Percentiles rank a stretch among this genome's conserved stretches.
phyloP scores from a whole-genome alignment of 2,113 vertebrate species.

The Mesitornis unicolor region DNA sequence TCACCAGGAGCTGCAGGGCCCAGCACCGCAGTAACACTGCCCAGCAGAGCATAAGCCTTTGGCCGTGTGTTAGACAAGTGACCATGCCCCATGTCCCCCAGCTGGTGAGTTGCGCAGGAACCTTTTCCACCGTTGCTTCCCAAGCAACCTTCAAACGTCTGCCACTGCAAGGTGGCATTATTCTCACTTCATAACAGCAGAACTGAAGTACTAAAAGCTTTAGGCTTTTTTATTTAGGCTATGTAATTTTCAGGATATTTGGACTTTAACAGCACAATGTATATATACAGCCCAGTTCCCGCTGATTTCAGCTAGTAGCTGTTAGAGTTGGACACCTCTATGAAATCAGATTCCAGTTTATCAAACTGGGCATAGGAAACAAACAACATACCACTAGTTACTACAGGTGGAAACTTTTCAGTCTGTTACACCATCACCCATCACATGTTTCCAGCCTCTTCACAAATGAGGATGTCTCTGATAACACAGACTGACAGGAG shows the following conservation, averaged over 20 bases:
- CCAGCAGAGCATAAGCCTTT: neutral
- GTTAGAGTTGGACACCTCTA: rapidly evolving
- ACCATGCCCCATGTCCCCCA: neutral
- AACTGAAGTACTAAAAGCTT: neutral
- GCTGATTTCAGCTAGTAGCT: neutral
- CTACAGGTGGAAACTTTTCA: neutral
- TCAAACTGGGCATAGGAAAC: neutral
- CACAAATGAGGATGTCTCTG: neutral
- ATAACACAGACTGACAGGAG: neutral
- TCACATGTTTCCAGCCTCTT: neutral
- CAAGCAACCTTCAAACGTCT: neutral
- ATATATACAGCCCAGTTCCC: neutral
- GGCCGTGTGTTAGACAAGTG: neutral
- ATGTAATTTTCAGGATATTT: neutral
- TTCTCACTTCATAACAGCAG: neutral
- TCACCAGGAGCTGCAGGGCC: neutral
- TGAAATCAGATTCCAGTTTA: neutral
- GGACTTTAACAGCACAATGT: neutral
- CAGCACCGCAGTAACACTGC: neutral
- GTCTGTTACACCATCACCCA: neutral
- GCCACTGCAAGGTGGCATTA: neutral
- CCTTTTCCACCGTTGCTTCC: neutral
- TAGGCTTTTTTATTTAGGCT: too few relatives aligned
- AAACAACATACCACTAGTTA: neutral
- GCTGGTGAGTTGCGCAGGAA: neutral